Base-by-base conservation (phyloP, 2,113 vertebrate species). In the Seriola aureovittata region DNA sequence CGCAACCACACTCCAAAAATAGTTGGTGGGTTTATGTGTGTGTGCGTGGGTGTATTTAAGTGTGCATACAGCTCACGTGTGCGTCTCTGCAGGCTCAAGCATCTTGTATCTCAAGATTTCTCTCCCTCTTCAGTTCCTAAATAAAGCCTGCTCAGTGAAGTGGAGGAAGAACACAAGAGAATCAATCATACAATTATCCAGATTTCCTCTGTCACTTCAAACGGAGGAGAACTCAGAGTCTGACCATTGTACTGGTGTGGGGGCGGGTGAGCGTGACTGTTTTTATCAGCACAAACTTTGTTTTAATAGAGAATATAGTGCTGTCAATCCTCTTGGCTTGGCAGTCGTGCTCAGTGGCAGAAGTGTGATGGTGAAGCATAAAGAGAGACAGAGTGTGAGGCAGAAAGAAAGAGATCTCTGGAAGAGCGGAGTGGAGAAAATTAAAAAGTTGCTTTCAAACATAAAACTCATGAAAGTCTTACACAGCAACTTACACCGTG, bases 101-200 rank as follows among this genome's bases (percentile, higher is more conserved):
- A 85, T 90, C 85, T 89, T 80, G 62, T 68, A 78, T 89, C 86
- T 87, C 77, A 84, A 90, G 88, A 89, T 87, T 88, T 88, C 81
- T 87, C 75, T 88, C 84, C 82, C 82, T 86, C 85, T 75, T 85
- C 87, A 83, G 78, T 75, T 87, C 80, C 90, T 80, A 88, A 93
- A 91, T 91, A 91, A 93, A 94, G 87, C 86, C 86, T 90, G 90
- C 69, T 87, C 88, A 59, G 78, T 89, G 85, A 91, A 93, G 88
- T 92, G 90, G 80, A 90, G 58, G 75, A 83, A 82, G 64, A 91
- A 92, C 89, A 90, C 88, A 88, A 89, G 87, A 87, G 91, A 94
- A 94, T 94, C 93, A 94, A 93, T 95, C 90, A 86, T 86, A 92
- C 92, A 95, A 93, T 94, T 95, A 94, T 92, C 90, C 90, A 87